Percentiles rank a stretch among this genome's conserved stretches.
Conservation (phyloP, 1,140 invertebrate genomes). For the Drosophila guanche region DNA sequence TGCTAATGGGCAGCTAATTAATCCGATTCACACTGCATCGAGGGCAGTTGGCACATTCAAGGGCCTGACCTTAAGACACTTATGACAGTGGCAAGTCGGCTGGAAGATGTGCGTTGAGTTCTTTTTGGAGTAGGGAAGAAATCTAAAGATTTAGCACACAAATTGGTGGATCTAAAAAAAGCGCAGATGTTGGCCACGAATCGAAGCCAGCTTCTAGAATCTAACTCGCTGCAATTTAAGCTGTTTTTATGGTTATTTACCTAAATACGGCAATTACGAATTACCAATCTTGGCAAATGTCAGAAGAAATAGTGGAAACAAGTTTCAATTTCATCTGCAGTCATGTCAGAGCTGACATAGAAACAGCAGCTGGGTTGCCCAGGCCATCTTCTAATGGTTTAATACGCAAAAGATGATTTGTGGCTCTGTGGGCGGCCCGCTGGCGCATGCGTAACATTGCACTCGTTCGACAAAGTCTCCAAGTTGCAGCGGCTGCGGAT, state of each 20-base stretch:
- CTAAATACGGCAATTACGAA: slow-evolving; percentile 73
- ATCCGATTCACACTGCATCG: slow-evolving; percentile 51
- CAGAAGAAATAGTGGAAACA: slow-evolving; percentile 69
- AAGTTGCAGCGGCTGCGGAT: not conserved
- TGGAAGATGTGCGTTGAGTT: too few relatives aligned
- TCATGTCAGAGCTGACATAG: slow-evolving; percentile 64
- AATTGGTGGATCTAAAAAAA: not conserved
- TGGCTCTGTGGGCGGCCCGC: slow-evolving; percentile 46
- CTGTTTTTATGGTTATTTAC: slow-evolving; percentile 58
- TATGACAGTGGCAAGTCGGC: slow-evolving; percentile 4
- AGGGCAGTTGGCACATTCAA: slow-evolving; percentile 25
- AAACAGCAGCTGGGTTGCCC: slow-evolving; percentile 47
- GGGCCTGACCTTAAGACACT: slow-evolving; percentile 24
- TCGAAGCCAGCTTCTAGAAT: slow-evolving; percentile 54
- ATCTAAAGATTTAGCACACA: not conserved
- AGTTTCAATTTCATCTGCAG: slow-evolving; percentile 67
- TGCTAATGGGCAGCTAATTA: slow-evolving; percentile 69
- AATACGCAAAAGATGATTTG: slow-evolving; percentile 48
- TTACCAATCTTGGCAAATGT: slow-evolving; percentile 64
- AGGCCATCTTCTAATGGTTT: slow-evolving; percentile 54
- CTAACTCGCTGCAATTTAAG: slow-evolving; percentile 31
- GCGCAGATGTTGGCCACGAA: slow-evolving; percentile 9
- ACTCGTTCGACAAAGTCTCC: slow-evolving; percentile 16
- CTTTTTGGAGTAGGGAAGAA: too few relatives aligned
- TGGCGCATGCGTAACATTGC: slow-evolving; percentile 72